These are phyloP conservation scores for Microchrysa polita DNA, from an alignment of 2,888 invertebrate genomes.

Conservation along the genomic window DNA sequence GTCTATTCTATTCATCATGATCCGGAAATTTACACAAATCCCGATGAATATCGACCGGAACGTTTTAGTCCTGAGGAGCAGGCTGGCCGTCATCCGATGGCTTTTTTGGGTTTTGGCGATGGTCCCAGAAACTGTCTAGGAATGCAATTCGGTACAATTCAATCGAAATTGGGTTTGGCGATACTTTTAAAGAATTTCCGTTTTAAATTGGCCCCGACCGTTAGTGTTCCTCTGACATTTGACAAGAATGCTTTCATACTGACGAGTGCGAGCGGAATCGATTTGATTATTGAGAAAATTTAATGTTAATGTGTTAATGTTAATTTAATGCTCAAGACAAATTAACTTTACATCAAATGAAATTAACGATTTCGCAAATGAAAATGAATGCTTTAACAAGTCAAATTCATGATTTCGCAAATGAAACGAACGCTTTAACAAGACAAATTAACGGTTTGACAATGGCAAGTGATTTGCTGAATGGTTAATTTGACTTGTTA, in stretches of 20 bases:
- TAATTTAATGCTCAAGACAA: too few species aligned
- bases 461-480: too few species aligned
- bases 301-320: neutral
- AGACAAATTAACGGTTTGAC: too few species aligned
- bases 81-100: conserved; percentile 56
- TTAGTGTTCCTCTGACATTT: conserved; percentile 33
- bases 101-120: conserved; percentile 57
- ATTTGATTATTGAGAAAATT: conserved; percentile 1
- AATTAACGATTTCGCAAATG: too few species aligned
- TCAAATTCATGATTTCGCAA: too few species aligned
- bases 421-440: too few species aligned
- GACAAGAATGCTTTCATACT: neutral
- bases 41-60: neutral
- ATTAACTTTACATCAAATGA: too few species aligned
- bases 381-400: too few species aligned
- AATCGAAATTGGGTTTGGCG: conserved; percentile 45
- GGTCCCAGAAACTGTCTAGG: conserved; percentile 58
- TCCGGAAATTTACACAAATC: conserved; percentile 20
- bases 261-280: neutral
- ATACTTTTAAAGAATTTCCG: conserved; percentile 45
- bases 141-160: conserved; percentile 48
- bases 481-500: too few species aligned
- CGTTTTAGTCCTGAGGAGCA: conserved; percentile 68
- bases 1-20: conserved; percentile 21
- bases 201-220: conserved; percentile 40